Base-by-base conservation (phyloP, 2,888 invertebrate species). In the Eulithis prunata region DNA sequence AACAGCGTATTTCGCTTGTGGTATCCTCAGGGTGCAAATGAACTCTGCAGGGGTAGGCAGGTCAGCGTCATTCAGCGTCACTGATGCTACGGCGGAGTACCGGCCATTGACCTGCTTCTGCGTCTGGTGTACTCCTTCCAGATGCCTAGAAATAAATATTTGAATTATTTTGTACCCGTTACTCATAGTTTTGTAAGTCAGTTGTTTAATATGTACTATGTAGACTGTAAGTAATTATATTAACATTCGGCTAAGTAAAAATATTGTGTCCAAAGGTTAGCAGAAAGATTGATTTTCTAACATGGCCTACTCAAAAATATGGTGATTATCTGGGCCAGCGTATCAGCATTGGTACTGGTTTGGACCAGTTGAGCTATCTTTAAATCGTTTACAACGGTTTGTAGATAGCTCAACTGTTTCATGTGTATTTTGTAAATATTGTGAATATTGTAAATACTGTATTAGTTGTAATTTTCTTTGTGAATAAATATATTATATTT, bases 11-110 rank as follows among this genome's bases (percentile, higher is more conserved):
- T 94, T 93, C 0, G 95, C 95, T 67, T 94, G 94, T 7, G 95
- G 94, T 85, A 95, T 95, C 78, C 91, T 91, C 66, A 95, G 78
- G 46, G 94, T 94, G 81, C 95, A 95, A 68, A 94, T 92, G 81
- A 95, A 95, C 71, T 94, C 94, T 0, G 94, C 94, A 0, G 94
- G 91, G 0, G 92, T 87, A 0, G 91, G 90, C 13, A 95, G 80
- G 51, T 93, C 92, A 0, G 87, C 89, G 61, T 94, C 94, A 38
- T 91, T 88, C 55, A 95, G 89, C 7, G 90, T 90, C 28, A 94
- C 90, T 2, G 90, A 92, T 0, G 94, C 93, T 1, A 94, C 90
- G 0, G 95, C 93, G 36, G 95, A 94, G 78, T 91, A 95, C 53
- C 94, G 86, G 4, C 94, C 94, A 64, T 90, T 86, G 32, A 88